A percentile compares a stretch with the other conserved stretches of the same genome.
Evolutionary conservation across 2,797 vertebrate genomes (phyloP).

Genomic region (Cyclopterus lumpus): DNA sequence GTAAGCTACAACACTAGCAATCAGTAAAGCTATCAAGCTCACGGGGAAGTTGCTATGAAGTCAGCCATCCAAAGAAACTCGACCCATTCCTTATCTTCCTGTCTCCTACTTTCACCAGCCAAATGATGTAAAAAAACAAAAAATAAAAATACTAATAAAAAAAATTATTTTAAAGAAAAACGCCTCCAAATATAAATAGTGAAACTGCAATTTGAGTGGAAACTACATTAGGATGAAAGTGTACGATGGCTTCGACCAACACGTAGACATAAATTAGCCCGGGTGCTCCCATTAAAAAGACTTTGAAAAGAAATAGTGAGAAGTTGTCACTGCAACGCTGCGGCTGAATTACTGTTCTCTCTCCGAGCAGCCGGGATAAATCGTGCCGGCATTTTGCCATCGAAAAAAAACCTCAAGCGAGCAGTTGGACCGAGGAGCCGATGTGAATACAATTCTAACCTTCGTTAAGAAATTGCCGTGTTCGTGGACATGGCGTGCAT

Average conservation of each 20-base stretch:
- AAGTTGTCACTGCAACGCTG: constrained; percentile 52
- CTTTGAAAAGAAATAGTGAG: constrained; percentile 47
- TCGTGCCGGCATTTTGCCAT: constrained; percentile 55
- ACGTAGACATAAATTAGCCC: constrained; percentile 54
- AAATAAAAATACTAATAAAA: too few species aligned
- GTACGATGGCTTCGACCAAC: constrained; percentile 41
- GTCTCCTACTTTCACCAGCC: constrained; percentile 51
- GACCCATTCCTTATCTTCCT: constrained; percentile 52
- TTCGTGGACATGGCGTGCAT: too few species aligned
- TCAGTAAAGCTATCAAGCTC: constrained; percentile 79
- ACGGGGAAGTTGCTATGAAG: constrained; percentile 74
- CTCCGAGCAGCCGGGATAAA: constrained; percentile 49
- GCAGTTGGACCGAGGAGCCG: constrained; percentile 58
- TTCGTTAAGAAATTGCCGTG: constrained; percentile 61
- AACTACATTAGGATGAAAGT: constrained; percentile 53
- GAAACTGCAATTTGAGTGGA: constrained; percentile 51
- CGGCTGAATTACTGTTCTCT: constrained; percentile 56
- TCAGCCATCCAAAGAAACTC: constrained; percentile 74
- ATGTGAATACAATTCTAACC: constrained; percentile 55
- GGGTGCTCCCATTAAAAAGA: constrained; percentile 59
- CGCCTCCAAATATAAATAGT: constrained; percentile 53
- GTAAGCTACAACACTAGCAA: constrained; percentile 70
- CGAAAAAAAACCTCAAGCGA: constrained; percentile 47
- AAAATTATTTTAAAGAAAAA: constrained; percentile 30
- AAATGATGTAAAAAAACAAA: constrained; percentile 22